phyloP scores from a whole-genome alignment of 2,113 vertebrate species.

The Corythornis madagascariensis region DNA sequence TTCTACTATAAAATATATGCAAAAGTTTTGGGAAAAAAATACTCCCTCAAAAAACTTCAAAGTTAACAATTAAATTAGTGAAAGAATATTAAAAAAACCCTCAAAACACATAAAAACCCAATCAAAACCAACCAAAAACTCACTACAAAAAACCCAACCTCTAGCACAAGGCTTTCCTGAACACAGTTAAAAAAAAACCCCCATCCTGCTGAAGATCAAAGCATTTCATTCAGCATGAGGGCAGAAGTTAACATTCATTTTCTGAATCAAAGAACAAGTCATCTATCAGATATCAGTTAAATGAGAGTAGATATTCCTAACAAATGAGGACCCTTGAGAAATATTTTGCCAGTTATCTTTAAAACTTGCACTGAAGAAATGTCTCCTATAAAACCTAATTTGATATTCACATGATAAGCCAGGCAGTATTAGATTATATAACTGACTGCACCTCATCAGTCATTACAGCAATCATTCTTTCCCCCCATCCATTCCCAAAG shows the following conservation, averaged over 20 bases:
- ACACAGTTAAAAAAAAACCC: not conserved
- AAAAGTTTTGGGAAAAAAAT: not conserved
- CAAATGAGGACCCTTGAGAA: not conserved
- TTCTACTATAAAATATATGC: not conserved
- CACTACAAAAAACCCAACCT: not conserved
- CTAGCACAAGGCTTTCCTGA: not conserved
- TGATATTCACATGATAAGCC: not conserved
- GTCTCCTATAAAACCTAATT: not conserved
- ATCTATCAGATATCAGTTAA: not conserved
- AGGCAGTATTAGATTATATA: not conserved
- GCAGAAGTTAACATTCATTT: not conserved
- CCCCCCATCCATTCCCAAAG: not conserved
- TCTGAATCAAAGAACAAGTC: not conserved
- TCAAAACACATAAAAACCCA: no score
- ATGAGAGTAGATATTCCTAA: not conserved
- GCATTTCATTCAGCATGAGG: not conserved
- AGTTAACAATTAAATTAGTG: not conserved
- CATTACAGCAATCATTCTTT: not conserved
- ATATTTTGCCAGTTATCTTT: not conserved
- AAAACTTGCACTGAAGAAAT: not conserved
- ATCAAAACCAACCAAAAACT: no score
- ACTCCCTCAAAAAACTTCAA: not conserved
- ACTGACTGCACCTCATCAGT: not conserved
- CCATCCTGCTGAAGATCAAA: not conserved
- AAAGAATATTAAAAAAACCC: not conserved